These are phyloP conservation scores for Stictonetta naevosa DNA, from an alignment of 2,113 vertebrate species.

Conservation along the genomic window DNA sequence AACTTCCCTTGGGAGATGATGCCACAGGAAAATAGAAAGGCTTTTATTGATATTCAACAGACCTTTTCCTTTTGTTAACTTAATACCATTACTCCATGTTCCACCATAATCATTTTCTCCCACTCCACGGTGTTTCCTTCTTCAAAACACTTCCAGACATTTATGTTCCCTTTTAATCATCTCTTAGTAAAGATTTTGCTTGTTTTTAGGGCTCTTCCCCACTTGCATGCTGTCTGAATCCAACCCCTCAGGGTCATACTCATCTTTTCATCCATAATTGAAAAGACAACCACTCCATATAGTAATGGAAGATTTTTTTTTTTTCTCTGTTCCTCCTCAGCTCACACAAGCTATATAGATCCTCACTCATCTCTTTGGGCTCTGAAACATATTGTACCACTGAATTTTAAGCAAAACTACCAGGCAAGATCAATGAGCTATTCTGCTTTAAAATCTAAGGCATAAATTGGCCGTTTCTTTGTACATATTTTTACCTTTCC, in stretches of 20 bases:
- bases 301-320: slow-evolving; percentile 22
- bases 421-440: slow-evolving; percentile 30
- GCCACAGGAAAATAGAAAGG: slow-evolving; percentile 42
- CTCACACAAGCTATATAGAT: background rate
- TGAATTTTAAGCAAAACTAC: slow-evolving; percentile 51
- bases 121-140: background rate
- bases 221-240: slow-evolving; percentile 36
- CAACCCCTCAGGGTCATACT: slow-evolving; percentile 48
- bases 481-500: slow-evolving; percentile 7
- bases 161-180: slow-evolving; percentile 56
- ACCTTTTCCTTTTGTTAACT: slow-evolving; percentile 54
- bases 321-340: background rate
- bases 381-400: background rate
- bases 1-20: slow-evolving; percentile 19
- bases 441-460: slow-evolving; percentile 55
- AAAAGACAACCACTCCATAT: slow-evolving; percentile 69
- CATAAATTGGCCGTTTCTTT: background rate
- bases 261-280: slow-evolving; percentile 74
- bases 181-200: slow-evolving; percentile 54
- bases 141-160: slow-evolving; percentile 51
- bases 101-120: background rate
- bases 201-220: slow-evolving; percentile 46
- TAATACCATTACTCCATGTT: slow-evolving; percentile 8
- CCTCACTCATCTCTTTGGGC: slow-evolving; percentile 10
- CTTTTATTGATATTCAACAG: slow-evolving; percentile 34